phyloP scores from a whole-genome alignment of 53 echinoderm and acorn worm species.

The Holothuria leucospilota region DNA sequence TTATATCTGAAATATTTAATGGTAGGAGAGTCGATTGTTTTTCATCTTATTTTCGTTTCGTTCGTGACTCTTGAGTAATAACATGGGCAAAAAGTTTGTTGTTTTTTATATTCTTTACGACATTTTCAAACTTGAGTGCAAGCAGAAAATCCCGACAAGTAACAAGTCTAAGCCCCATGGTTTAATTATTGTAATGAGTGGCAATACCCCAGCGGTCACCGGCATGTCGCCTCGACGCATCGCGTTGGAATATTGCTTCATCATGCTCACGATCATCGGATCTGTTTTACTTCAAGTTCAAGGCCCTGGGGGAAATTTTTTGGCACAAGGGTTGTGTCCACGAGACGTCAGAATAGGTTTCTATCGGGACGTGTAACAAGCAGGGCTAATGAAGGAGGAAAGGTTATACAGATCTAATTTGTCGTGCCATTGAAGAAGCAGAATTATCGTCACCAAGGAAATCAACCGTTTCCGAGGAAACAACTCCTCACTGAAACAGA shows the following conservation, averaged over 20 bases:
- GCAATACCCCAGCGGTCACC: conserved; percentile 46
- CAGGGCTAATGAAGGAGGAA: conserved; percentile 40
- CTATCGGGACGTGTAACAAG: conserved; percentile 41
- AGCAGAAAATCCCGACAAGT: conserved; percentile 14
- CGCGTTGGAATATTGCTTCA: conserved; percentile 8
- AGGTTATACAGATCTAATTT: conserved; percentile 53
- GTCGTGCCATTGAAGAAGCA: conserved; percentile 16
- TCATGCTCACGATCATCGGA: conserved; percentile 11
- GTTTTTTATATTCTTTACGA: too few species aligned
- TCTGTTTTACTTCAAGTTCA: conserved; percentile 47
- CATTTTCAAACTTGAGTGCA: too few species aligned
- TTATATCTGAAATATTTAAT: conserved; percentile 32
- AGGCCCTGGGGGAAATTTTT: conserved; percentile 36
- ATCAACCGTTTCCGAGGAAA: conserved; percentile 14
- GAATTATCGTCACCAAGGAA: conserved; percentile 28
- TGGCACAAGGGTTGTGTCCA: conserved; percentile 19
- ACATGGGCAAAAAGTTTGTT: conserved; percentile 8
- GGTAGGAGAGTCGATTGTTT: neutral
- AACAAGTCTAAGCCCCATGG: conserved; percentile 33
- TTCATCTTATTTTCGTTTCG: neutral
- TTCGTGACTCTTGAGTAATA: conserved; percentile 24
- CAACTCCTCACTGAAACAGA: too few species aligned
- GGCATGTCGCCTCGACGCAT: conserved; percentile 36
- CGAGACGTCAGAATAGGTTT: conserved; percentile 36
- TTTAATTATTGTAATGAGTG: conserved; percentile 46